phyloP scores from a whole-genome alignment of 2,113 vertebrate species.

The Antigone vipio region DNA sequence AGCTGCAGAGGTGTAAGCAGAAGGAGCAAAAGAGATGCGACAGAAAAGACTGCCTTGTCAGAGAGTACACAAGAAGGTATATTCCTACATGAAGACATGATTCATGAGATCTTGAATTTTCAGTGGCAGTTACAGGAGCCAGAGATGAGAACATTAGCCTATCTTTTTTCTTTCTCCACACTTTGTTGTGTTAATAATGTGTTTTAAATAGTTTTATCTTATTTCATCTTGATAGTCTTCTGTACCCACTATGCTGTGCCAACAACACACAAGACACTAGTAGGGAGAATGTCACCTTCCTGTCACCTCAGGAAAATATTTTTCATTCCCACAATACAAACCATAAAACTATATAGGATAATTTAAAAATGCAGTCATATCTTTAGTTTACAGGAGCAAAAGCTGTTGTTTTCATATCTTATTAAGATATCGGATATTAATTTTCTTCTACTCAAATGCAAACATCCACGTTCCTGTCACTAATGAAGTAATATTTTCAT shows the following conservation, averaged over 20 bases:
- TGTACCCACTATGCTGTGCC: neutral
- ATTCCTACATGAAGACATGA: neutral
- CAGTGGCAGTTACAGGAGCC: neutral
- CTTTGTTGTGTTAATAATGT: neutral
- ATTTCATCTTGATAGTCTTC: neutral
- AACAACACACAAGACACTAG: neutral
- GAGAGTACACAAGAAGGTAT: neutral
- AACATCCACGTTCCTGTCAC: neutral
- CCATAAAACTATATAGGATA: neutral
- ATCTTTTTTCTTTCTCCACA: neutral
- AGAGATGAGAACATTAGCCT: neutral
- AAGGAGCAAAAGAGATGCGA: neutral
- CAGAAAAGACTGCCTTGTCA: neutral
- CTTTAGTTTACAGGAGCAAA: neutral
- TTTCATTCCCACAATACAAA: neutral
- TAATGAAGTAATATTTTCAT: neutral
- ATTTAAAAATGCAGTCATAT: neutral
- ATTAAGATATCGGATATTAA: neutral
- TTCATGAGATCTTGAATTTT: neutral
- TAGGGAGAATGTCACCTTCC: neutral
- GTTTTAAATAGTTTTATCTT: neutral
- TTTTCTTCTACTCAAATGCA: neutral
- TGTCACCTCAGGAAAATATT: neutral
- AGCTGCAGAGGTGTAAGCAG: neutral
- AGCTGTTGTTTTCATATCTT: neutral